Evolutionary conservation across 2,888 invertebrate species (phyloP).

Genomic region (Lasiommata megera): DNA sequence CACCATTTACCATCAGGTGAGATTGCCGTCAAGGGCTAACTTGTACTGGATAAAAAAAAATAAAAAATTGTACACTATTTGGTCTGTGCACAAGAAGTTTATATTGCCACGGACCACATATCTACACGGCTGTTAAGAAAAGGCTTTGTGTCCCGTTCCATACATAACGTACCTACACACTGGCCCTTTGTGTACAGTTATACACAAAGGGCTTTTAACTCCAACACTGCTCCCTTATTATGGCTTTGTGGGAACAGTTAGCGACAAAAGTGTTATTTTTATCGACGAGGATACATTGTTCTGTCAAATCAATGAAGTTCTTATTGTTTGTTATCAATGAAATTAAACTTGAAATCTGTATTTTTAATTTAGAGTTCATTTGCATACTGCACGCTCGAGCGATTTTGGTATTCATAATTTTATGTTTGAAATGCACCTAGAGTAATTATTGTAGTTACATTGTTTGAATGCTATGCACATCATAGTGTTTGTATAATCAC

Average conservation of each 20-base stretch:
- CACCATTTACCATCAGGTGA: too few relatives aligned
- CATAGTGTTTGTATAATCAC: too few relatives aligned
- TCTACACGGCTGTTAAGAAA: slow-evolving; percentile 5
- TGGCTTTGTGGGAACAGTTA: slow-evolving; percentile 16
- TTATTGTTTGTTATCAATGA: slow-evolving; percentile 2
- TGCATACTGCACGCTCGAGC: slow-evolving; percentile 1
- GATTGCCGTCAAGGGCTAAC: too few relatives aligned
- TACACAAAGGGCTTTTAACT: slow-evolving; percentile 19
- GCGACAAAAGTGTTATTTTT: slow-evolving; percentile 16
- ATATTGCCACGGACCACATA: background rate
- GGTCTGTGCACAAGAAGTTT: background rate
- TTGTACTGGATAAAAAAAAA: too few relatives aligned
- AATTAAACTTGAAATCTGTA: background rate
- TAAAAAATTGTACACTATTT: too few relatives aligned
- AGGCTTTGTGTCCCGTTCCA: slow-evolving; percentile 10
- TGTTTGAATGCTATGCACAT: too few relatives aligned
- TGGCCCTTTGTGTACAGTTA: slow-evolving; percentile 15
- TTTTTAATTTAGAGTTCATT: background rate
- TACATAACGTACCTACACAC: background rate
- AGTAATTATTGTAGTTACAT: too few relatives aligned
- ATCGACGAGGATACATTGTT: slow-evolving; percentile 11
- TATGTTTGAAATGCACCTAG: background rate
- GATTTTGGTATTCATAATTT: background rate
- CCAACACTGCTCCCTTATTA: slow-evolving; percentile 16
- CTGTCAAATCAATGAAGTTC: background rate